Evolutionary conservation across 2,113 vertebrate genomes (phyloP).

Genomic region (Naja naja): DNA sequence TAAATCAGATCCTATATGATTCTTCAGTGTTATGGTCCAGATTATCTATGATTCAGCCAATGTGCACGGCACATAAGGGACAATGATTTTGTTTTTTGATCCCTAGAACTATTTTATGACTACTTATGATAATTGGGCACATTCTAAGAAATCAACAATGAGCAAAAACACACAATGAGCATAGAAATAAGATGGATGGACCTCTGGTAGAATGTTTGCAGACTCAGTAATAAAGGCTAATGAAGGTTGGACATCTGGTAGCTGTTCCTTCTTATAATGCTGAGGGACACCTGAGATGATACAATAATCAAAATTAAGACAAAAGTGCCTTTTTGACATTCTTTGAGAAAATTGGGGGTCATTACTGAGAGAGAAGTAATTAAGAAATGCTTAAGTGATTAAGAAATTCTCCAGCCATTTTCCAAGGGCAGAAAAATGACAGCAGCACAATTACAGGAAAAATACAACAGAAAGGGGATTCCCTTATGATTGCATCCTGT

Average conservation of each 20-base stretch:
- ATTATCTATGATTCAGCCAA: not conserved
- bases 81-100: not conserved
- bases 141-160: not conserved
- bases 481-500: not conserved
- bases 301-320: not conserved
- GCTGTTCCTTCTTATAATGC: not conserved
- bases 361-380: not conserved
- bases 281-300: not conserved
- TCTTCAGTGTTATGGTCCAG: not conserved
- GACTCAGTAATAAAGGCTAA: not conserved
- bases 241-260: not conserved
- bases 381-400: not conserved
- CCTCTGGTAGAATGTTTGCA: not conserved
- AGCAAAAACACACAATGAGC: not conserved
- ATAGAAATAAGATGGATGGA: not conserved
- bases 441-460: not conserved
- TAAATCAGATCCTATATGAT: not conserved
- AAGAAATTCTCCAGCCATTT: not conserved
- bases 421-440: not conserved
- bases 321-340: not conserved
- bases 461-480: not conserved
- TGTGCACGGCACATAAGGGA: not conserved
- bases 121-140: not conserved
- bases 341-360: not conserved
- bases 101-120: not conserved